Percentiles rank a stretch among this genome's conserved stretches.
Conservation (phyloP, 2,797 vertebrate species). For the Myotis planiceps region DNA sequence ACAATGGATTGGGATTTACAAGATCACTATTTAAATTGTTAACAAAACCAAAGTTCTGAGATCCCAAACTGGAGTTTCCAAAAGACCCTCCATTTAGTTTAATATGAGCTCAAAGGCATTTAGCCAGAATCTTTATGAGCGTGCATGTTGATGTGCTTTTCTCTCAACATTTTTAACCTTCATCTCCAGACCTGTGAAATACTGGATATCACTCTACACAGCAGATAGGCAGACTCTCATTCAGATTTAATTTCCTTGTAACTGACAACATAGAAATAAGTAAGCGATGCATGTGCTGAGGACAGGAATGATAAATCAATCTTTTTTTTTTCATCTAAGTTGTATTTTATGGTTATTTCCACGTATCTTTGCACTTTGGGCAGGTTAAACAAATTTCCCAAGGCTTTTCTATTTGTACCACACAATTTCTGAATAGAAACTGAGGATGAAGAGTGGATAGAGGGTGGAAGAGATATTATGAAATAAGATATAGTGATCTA, state of each 20-base stretch:
- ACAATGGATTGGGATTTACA: constrained; percentile 54
- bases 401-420: constrained; percentile 32
- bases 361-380: not conserved
- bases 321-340: not conserved
- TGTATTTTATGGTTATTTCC: constrained; percentile 1
- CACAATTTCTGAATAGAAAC: constrained; percentile 42
- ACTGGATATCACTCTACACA: not conserved
- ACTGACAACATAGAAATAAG: not conserved
- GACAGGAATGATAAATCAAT: not conserved
- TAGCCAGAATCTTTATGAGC: constrained; percentile 13
- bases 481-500: constrained; percentile 9
- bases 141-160: not conserved
- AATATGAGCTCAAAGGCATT: constrained; percentile 56
- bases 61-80: constrained; percentile 65
- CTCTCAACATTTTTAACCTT: constrained; percentile 39
- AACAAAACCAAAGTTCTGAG: constrained; percentile 64
- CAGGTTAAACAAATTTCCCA: constrained; percentile 7
- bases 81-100: constrained; percentile 56
- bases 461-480: not conserved
- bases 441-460: not conserved
- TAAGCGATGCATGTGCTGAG: not conserved
- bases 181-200: constrained; percentile 53
- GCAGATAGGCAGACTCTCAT: not conserved
- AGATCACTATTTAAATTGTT: constrained; percentile 62
- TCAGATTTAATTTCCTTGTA: constrained; percentile 39